phyloP scores from a whole-genome alignment of 2,113 vertebrate species.

The Phaetusa simplex region DNA sequence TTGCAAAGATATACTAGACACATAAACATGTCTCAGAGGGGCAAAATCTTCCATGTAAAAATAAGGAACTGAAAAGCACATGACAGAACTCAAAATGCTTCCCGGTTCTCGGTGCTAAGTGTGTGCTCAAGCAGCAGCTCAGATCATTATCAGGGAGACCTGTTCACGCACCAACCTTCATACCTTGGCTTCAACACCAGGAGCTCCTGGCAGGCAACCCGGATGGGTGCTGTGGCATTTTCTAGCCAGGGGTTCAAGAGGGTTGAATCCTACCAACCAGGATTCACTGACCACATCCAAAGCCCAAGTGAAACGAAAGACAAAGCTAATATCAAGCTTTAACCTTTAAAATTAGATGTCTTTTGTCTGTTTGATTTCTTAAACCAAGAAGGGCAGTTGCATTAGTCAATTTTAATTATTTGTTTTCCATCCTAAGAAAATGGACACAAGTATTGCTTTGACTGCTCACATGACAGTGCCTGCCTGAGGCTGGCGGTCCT shows the following conservation, averaged over 20 bases:
- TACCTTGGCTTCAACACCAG: background rate
- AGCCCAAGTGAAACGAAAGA: background rate
- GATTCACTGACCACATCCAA: background rate
- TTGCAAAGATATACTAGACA: background rate
- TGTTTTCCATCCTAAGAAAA: background rate
- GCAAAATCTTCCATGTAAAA: background rate
- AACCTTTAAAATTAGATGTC: background rate
- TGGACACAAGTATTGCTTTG: background rate
- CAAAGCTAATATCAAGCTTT: background rate
- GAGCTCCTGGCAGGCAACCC: background rate
- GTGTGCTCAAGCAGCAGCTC: background rate
- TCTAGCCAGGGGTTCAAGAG: background rate
- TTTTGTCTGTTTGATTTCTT: background rate
- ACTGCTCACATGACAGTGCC: background rate
- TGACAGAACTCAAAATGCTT: background rate
- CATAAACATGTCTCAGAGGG: background rate
- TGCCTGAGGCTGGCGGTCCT: background rate
- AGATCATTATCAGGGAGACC: fast-evolving
- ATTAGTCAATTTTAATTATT: background rate
- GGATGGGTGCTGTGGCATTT: background rate
- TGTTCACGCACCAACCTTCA: background rate
- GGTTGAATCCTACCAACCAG: background rate
- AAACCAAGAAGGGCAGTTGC: background rate
- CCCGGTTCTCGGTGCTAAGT: background rate
- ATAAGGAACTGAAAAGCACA: background rate